phyloP scores from a whole-genome alignment of 2,888 invertebrate species.

The Drosophila melanocephala region DNA sequence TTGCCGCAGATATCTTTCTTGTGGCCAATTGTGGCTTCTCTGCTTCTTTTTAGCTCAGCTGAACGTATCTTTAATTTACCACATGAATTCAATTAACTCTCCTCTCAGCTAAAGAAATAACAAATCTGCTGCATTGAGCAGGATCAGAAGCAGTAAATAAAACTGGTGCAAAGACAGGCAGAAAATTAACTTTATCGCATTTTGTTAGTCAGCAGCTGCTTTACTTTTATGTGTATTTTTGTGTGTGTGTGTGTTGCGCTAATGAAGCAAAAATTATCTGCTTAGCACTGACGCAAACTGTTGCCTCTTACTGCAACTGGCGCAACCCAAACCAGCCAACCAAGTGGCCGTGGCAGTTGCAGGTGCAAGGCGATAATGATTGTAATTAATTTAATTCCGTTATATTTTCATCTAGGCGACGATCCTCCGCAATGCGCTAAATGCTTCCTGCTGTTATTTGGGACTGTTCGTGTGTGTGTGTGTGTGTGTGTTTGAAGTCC shows the following conservation, averaged over 20 bases:
- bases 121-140: constrained; percentile 17
- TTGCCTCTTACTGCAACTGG: constrained; percentile 44
- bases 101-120: neutral
- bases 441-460: constrained; percentile 69
- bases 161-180: constrained; percentile 39
- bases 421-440: constrained; percentile 83
- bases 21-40: neutral
- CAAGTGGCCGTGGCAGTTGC: constrained; percentile 60
- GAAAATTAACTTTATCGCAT: constrained; percentile 70
- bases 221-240: constrained; percentile 18
- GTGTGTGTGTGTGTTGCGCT: constrained; percentile 35
- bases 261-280: constrained; percentile 75
- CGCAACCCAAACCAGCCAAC: constrained; percentile 15
- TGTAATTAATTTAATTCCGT: constrained; percentile 84
- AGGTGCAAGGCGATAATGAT: constrained; percentile 77
- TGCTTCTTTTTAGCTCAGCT: neutral
- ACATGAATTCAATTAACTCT: constrained; percentile 12
- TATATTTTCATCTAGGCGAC: constrained; percentile 82
- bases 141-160: constrained; percentile 32
- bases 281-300: constrained; percentile 45
- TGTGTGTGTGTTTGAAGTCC: constrained; percentile 4
- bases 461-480: constrained; percentile 28
- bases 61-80: neutral
- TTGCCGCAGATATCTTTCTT: neutral
- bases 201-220: constrained; percentile 40